phyloP scores from a whole-genome alignment of 2,888 invertebrate genomes.

The Euzophera pinguis region DNA sequence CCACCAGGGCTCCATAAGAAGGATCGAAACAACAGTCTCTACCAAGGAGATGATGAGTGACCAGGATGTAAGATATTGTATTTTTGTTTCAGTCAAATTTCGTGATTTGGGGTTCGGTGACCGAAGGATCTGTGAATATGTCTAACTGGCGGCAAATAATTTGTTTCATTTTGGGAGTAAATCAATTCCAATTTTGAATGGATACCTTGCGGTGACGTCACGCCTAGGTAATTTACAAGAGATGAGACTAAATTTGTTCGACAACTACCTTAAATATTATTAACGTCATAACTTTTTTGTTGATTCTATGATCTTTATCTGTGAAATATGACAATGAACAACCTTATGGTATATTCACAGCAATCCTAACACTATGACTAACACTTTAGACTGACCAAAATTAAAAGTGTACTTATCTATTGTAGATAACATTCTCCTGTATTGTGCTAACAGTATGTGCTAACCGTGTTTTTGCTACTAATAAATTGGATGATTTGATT shows the following conservation, averaged over 20 bases:
- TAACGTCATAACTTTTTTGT: too few species aligned
- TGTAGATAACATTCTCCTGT: constrained; percentile 2
- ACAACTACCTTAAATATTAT: too few species aligned
- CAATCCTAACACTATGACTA: too few species aligned
- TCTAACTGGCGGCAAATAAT: background rate
- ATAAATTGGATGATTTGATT: constrained; percentile 6
- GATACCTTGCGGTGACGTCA: too few species aligned
- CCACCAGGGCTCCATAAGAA: constrained; percentile 93
- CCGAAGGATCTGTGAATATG: background rate
- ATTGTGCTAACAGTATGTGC: constrained; percentile 23
- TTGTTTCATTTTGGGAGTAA: background rate
- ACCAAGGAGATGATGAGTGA: constrained; percentile 97
- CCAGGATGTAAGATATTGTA: constrained; percentile 88
- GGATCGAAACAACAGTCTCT: constrained; percentile 95
- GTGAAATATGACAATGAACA: too few species aligned
- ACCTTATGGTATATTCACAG: too few species aligned
- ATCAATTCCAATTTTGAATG: background rate
- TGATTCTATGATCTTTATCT: too few species aligned
- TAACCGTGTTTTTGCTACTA: constrained; percentile 7
- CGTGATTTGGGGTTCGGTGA: background rate
- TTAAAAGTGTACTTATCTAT: background rate
- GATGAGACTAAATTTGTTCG: too few species aligned
- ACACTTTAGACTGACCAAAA: background rate
- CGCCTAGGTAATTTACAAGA: too few species aligned
- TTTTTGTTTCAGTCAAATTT: too few species aligned